Evolutionary conservation across 2,888 invertebrate species (phyloP).

Genomic region (Apotomis capreana): DNA sequence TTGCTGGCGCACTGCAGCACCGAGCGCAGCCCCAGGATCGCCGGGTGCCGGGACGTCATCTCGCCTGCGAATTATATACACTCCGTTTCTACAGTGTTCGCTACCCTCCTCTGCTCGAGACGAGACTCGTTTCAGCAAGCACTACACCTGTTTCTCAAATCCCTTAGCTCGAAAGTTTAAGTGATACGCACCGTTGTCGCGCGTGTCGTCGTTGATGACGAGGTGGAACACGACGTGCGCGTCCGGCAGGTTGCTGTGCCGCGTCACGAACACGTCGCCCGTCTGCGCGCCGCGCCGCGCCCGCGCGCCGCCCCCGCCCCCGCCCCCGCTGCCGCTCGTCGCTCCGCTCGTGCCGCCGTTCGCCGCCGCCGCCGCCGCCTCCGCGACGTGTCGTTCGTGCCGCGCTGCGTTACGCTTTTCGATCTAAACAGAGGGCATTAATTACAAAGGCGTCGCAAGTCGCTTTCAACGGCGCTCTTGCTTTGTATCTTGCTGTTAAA

Average conservation of each 20-base stretch:
- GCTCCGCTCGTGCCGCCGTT: slow-evolving; percentile 29
- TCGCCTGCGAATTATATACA: slow-evolving; percentile 82
- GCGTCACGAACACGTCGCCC: slow-evolving; percentile 93
- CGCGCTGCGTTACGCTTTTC: slow-evolving; percentile 61
- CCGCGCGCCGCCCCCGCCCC: slow-evolving; percentile 71
- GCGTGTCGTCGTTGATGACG: slow-evolving; percentile 91
- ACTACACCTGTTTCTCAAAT: too few species aligned
- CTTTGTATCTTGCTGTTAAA: too few species aligned
- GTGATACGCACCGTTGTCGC: slow-evolving; percentile 62
- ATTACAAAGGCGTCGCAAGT: neutral
- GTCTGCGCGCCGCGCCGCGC: slow-evolving; percentile 86
- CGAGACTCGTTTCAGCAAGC: too few species aligned
- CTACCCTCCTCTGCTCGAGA: too few species aligned
- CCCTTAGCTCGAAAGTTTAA: too few species aligned
- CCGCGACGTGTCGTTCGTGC: slow-evolving; percentile 48
- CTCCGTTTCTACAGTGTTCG: too few species aligned
- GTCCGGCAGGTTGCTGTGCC: slow-evolving; percentile 96
- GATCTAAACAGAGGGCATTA: slow-evolving; percentile 50
- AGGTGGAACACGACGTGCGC: slow-evolving; percentile 98
- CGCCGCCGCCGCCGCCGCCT: slow-evolving; percentile 35
- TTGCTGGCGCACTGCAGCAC: slow-evolving; percentile 97
- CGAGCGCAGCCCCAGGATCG: slow-evolving; percentile 96
- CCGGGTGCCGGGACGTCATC: slow-evolving; percentile 97
- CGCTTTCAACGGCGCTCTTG: too few species aligned
- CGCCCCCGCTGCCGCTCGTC: slow-evolving; percentile 80